Conservation (phyloP, 1,140 invertebrate genomes). For the Bacillus rossius region DNA sequence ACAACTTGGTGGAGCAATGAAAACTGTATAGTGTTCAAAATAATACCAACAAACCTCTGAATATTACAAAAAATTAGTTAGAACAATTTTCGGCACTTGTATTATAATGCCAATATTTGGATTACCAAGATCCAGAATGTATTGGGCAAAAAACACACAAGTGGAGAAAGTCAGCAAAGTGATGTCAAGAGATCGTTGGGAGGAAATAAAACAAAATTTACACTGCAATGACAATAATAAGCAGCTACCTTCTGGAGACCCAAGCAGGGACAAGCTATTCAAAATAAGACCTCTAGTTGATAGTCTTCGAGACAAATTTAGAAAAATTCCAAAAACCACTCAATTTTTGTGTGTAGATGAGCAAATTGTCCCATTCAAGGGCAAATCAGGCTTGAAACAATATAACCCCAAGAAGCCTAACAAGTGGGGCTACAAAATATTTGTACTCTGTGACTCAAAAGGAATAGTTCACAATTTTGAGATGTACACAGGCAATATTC, state of each 20-base stretch:
- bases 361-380: constrained; percentile 41
- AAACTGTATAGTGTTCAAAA: constrained; percentile 11
- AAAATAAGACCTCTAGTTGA: constrained; percentile 36
- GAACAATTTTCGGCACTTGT: constrained; percentile 1
- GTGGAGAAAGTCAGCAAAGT: constrained; percentile 18
- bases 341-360: constrained; percentile 26
- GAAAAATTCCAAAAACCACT: constrained; percentile 32
- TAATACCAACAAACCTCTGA: neutral
- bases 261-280: constrained; percentile 34
- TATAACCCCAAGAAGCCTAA: constrained; percentile 40
- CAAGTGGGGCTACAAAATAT: constrained; percentile 44
- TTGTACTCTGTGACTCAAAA: constrained; percentile 31
- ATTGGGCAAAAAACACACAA: constrained; percentile 26
- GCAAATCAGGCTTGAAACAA: constrained; percentile 38
- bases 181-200: constrained; percentile 24
- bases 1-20: constrained; percentile 16
- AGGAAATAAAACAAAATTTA: constrained; percentile 20
- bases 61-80: neutral
- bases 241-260: constrained; percentile 14
- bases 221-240: constrained; percentile 22
- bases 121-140: constrained; percentile 22
- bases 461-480: constrained; percentile 41
- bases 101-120: neutral
- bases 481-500: constrained; percentile 34
- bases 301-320: constrained; percentile 29